Conservation (phyloP, 2,888 invertebrate genomes). For the Leptopilina syphax region DNA sequence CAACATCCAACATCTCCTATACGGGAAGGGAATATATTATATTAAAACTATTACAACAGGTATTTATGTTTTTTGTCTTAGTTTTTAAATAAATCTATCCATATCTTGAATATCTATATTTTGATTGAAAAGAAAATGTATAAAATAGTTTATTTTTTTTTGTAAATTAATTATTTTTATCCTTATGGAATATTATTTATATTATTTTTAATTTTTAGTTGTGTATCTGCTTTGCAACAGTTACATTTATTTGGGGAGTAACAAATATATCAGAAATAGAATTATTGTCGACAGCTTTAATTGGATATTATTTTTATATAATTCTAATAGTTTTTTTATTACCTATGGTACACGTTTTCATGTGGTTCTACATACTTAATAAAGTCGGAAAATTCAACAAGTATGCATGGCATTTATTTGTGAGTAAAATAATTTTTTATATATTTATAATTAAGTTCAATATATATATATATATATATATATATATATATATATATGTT, state of each 20-base stretch:
- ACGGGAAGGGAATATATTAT: background rate
- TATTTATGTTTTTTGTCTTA: background rate
- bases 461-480: no score
- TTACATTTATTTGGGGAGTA: background rate
- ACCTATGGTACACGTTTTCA: background rate
- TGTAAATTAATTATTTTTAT: background rate
- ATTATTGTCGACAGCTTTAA: background rate
- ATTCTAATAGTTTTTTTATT: background rate
- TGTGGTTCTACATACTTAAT: constrained; percentile 12
- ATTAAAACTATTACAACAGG: constrained; percentile 22
- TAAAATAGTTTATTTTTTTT: no score
- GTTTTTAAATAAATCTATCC: no score
- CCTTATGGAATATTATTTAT: background rate
- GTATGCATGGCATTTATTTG: constrained; percentile 5
- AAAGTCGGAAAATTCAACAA: background rate
- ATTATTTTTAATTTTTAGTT: background rate
- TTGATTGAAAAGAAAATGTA: no score
- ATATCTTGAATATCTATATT: no score
- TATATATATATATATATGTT: no score
- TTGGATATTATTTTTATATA: background rate
- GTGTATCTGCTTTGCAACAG: background rate
- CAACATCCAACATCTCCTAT: background rate
- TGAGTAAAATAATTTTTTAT: background rate
- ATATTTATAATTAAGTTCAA: no score
- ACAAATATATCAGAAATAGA: background rate